These are phyloP conservation scores for Pimephales promelas DNA, from an alignment of 2,113 vertebrate genomes.

Conservation along the genomic window DNA sequence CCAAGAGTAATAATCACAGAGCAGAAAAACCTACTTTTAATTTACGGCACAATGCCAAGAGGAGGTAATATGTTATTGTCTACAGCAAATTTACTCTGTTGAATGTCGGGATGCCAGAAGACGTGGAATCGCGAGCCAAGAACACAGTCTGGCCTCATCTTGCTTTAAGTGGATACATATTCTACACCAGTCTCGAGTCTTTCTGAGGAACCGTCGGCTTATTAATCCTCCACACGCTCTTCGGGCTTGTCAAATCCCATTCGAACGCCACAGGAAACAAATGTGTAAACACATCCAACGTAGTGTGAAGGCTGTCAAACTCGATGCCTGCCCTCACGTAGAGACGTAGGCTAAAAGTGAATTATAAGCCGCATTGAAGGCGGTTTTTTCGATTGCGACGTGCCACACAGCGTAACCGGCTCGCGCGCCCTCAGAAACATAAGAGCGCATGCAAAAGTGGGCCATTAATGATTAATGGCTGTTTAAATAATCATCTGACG, in stretches of 20 bases:
- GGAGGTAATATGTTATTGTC: slow-evolving; percentile 44
- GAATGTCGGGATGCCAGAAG: slow-evolving; percentile 37
- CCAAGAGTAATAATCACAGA: slow-evolving; percentile 28
- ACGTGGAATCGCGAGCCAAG: slow-evolving; percentile 44
- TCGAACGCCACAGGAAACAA: slow-evolving; percentile 50
- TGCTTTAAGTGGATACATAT: slow-evolving; percentile 58
- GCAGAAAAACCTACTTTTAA: slow-evolving; percentile 18
- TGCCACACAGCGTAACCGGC: slow-evolving; percentile 36
- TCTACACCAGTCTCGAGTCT: slow-evolving; percentile 51
- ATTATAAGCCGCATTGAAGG: slow-evolving; percentile 42
- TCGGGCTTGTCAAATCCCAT: slow-evolving; percentile 52
- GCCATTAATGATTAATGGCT: slow-evolving; percentile 61
- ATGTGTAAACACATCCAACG: slow-evolving; percentile 53
- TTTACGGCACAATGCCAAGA: slow-evolving; percentile 7
- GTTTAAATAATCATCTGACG: slow-evolving; percentile 63
- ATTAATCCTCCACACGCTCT: slow-evolving; percentile 54
- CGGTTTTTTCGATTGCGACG: slow-evolving; percentile 42
- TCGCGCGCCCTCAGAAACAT: slow-evolving; percentile 45
- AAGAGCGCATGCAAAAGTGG: slow-evolving; percentile 58
- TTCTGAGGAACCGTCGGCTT: slow-evolving; percentile 52
- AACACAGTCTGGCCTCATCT: slow-evolving; percentile 45
- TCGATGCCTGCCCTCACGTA: slow-evolving; percentile 38
- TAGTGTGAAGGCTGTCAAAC: slow-evolving; percentile 56
- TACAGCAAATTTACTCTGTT: slow-evolving; percentile 27
- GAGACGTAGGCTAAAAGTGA: slow-evolving; percentile 38